Evolutionary conservation across 2,888 invertebrate genomes (phyloP).

Genomic region (Ophraella communa): DNA sequence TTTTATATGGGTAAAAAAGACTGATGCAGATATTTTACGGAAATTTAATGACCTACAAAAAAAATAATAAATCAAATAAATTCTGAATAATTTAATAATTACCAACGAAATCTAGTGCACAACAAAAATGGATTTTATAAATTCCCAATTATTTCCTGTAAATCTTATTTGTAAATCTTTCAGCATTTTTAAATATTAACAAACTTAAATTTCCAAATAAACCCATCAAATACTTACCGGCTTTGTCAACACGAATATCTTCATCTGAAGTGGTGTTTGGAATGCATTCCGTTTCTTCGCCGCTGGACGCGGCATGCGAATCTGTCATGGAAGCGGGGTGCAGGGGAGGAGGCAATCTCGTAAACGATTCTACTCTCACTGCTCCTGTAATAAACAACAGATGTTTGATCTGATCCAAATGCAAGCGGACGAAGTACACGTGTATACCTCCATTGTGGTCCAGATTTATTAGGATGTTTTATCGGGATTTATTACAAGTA

Average conservation of each 20-base stretch:
- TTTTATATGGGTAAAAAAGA: no score
- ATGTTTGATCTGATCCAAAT: constrained; percentile 14
- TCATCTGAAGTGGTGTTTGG: constrained; percentile 53
- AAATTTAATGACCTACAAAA: no score
- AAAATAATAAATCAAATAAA: no score
- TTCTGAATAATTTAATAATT: no score
- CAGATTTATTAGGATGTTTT: constrained; percentile 14
- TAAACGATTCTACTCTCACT: constrained; percentile 62
- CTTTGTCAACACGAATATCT: constrained; percentile 46
- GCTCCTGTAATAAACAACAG: constrained; percentile 54
- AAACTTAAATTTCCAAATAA: neutral
- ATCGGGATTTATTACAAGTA: neutral
- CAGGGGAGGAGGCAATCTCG: constrained; percentile 58
- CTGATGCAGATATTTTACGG: no score
- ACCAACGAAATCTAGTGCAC: no score
- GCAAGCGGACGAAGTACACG: constrained; percentile 6
- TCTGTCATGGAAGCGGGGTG: constrained; percentile 57
- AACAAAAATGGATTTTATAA: no score
- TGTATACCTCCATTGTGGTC: constrained; percentile 18
- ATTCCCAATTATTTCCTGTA: no score
- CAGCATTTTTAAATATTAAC: neutral
- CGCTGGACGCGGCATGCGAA: constrained; percentile 46
- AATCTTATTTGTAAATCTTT: no score
- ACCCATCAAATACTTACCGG: constrained; percentile 30
- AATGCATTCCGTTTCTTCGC: constrained; percentile 54